Conservation (phyloP, 2,797 vertebrate genomes). For the Siniperca scherzeri region DNA sequence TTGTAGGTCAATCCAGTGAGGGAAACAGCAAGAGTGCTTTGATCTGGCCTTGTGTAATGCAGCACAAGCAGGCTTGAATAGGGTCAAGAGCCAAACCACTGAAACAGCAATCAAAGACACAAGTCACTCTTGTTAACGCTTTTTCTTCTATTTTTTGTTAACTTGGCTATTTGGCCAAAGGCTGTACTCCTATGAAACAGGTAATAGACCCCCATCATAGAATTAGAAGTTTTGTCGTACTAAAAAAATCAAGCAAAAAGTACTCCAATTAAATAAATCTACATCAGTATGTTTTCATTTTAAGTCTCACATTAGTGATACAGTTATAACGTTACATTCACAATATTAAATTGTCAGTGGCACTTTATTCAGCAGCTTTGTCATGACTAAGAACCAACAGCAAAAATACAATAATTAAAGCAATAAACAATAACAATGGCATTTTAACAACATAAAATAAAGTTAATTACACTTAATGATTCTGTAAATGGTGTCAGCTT, state of each 20-base stretch:
- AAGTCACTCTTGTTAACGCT: not conserved
- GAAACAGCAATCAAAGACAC: conserved; percentile 29
- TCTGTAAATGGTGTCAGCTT: conserved; percentile 18
- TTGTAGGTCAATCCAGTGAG: not conserved
- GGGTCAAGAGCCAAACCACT: conserved; percentile 38
- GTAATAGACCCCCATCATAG: conserved; percentile 1
- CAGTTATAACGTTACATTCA: not conserved
- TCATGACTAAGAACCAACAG: not conserved
- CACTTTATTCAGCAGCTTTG: conserved; percentile 13
- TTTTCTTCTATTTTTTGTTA: conserved; percentile 4
- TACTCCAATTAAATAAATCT: not conserved
- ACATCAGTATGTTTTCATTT: not conserved
- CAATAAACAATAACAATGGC: not conserved
- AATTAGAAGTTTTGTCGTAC: not conserved
- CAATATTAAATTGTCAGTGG: not conserved
- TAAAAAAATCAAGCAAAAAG: not conserved
- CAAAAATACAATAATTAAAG: conserved; percentile 3
- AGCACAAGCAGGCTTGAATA: conserved; percentile 1
- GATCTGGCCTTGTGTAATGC: conserved; percentile 20
- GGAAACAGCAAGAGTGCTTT: conserved; percentile 11
- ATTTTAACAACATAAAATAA: conserved; percentile 4
- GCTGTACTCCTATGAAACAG: conserved; percentile 11
- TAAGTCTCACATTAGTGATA: not conserved
- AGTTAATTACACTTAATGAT: conserved; percentile 24
- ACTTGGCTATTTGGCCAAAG: not conserved